phyloP scores from a whole-genome alignment of 1,140 invertebrate species.

The Metopolophium dirhodum region DNA sequence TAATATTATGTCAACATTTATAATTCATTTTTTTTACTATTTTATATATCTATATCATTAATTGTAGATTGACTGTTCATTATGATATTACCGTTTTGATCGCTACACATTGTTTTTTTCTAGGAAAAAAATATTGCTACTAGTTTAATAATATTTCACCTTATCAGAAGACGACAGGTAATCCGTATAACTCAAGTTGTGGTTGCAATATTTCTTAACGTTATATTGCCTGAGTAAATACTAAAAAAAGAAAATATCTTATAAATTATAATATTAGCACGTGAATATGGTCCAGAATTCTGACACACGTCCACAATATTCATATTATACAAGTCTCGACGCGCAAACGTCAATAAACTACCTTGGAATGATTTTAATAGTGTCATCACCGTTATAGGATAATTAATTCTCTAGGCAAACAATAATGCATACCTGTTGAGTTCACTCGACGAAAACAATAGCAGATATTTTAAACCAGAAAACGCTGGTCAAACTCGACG shows the following conservation, averaged over 20 bases:
- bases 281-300: not conserved
- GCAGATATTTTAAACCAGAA: too few species aligned
- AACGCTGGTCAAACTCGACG: too few species aligned
- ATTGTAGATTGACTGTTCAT: not conserved
- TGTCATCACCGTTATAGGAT: not conserved
- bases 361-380: not conserved
- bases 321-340: not conserved
- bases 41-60: not conserved
- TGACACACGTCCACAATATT: not conserved
- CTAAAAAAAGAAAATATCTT: not conserved
- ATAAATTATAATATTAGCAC: too few species aligned
- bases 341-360: not conserved
- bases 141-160: not conserved
- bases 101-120: not conserved
- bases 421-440: not conserved
- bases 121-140: not conserved
- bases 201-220: not conserved
- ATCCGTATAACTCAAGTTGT: not conserved
- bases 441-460: not conserved
- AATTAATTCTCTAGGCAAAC: not conserved
- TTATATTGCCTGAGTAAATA: not conserved
- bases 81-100: not conserved
- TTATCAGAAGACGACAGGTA: not conserved
- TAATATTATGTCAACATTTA: not conserved
- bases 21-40: not conserved